These are phyloP conservation scores for Tetrapedia diversipes DNA, from an alignment of 2,888 invertebrate species.

Conservation along the genomic window DNA sequence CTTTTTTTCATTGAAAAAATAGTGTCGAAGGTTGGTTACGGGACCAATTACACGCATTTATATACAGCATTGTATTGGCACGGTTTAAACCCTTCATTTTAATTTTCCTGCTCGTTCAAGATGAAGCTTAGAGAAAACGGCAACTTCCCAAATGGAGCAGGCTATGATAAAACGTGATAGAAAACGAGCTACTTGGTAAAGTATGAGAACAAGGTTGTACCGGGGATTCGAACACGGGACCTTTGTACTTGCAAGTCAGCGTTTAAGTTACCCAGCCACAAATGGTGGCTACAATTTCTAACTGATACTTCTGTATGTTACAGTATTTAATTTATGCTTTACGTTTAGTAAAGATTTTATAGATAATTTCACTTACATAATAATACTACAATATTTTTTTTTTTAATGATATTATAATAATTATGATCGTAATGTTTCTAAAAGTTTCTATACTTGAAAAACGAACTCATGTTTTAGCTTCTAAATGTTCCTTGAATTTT, in stretches of 20 bases:
- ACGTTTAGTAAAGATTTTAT: too few relatives aligned
- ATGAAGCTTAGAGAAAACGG: conserved; percentile 63
- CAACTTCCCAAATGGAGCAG: conserved; percentile 75
- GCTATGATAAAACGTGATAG: conserved; percentile 5
- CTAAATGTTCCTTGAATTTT: neutral
- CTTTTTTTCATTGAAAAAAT: too few relatives aligned
- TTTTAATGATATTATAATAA: neutral
- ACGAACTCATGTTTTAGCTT: neutral
- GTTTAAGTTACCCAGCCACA: conserved; percentile 27
- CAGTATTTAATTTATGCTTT: too few relatives aligned
- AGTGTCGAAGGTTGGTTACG: conserved; percentile 72
- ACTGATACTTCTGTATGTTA: neutral
- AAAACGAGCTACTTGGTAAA: too few relatives aligned
- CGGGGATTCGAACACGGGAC: conserved; percentile 59
- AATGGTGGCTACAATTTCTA: neutral
- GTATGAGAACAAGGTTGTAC: neutral
- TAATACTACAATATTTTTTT: too few relatives aligned
- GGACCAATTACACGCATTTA: conserved; percentile 63
- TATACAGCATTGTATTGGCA: conserved; percentile 60
- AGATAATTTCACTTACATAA: too few relatives aligned
- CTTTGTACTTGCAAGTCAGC: neutral
- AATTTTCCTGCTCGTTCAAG: conserved; percentile 77
- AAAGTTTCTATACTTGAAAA: neutral
- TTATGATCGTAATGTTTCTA: too few relatives aligned
- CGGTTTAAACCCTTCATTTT: conserved; percentile 69